A percentile compares a stretch with the other conserved stretches of the same genome.
Evolutionary conservation across 2,797 vertebrate genomes (phyloP).

Genomic region (Octomys mimax): DNA sequence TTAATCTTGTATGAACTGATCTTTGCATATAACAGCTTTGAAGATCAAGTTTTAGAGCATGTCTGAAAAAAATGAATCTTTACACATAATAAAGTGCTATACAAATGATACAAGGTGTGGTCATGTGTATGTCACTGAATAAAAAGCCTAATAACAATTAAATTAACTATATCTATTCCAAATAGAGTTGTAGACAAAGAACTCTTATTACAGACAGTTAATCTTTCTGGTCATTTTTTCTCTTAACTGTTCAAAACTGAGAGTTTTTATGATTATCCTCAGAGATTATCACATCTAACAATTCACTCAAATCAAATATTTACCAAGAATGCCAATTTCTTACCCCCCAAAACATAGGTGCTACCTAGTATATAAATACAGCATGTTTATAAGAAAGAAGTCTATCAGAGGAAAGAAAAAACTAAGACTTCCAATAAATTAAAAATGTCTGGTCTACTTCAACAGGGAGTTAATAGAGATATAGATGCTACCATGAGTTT

Average conservation of each 20-base stretch:
- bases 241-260: not conserved
- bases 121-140: not conserved
- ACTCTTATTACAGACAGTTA: not conserved
- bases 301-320: slow-evolving; percentile 43
- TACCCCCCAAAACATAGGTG: not conserved
- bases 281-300: not conserved
- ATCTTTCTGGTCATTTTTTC: not conserved
- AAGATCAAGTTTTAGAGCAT: not conserved
- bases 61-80: not conserved
- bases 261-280: not conserved
- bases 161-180: not conserved
- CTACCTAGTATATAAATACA: not conserved
- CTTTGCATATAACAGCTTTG: not conserved
- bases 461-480: not conserved
- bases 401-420: not conserved
- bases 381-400: not conserved
- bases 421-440: not conserved
- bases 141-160: not conserved
- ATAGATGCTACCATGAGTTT: not conserved
- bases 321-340: slow-evolving; percentile 13
- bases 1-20: not conserved
- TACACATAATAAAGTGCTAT: not conserved
- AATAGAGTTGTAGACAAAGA: not conserved
- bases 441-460: slow-evolving; percentile 11
- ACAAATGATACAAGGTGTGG: not conserved